Evolutionary conservation across 1,140 invertebrate species (phyloP).

Genomic region (Atta colombica): DNA sequence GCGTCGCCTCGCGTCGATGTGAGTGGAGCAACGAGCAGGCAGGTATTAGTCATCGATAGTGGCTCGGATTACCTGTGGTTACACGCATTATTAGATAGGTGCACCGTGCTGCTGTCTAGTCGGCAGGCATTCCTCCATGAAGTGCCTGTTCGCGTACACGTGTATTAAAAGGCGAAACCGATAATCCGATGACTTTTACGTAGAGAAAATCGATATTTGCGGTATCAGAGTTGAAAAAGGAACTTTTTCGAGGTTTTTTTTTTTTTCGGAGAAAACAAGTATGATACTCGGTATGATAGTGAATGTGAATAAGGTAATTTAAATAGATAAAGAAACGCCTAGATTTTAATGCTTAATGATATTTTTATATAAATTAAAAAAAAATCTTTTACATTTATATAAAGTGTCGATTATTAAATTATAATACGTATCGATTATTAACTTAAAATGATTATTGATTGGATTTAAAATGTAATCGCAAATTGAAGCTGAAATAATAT

Average conservation of each 20-base stretch:
- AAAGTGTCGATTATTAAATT: too few species aligned
- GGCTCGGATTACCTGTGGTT: slow-evolving; percentile 83
- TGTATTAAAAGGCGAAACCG: not conserved
- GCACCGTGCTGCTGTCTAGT: slow-evolving; percentile 37
- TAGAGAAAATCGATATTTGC: slow-evolving; percentile 2
- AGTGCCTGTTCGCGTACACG: slow-evolving; percentile 16
- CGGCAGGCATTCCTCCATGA: slow-evolving; percentile 37
- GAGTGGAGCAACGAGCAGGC: slow-evolving; percentile 12
- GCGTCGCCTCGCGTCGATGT: not conserved
- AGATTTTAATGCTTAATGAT: too few species aligned
- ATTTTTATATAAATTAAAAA: too few species aligned
- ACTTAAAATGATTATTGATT: too few species aligned
- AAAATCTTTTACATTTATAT: too few species aligned
- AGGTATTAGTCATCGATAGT: slow-evolving; percentile 65
- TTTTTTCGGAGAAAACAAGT: not conserved
- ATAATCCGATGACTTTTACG: slow-evolving; percentile 3
- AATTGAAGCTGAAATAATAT: not conserved
- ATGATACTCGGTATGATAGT: not conserved
- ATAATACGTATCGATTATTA: too few species aligned
- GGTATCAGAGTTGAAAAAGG: too few species aligned
- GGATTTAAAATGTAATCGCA: too few species aligned
- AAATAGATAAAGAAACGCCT: too few species aligned
- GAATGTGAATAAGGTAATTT: not conserved
- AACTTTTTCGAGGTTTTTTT: not conserved
- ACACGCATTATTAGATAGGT: slow-evolving; percentile 82